Base-by-base conservation (phyloP, 2,888 invertebrate species). In the Dyspetes luteomarginatus region DNA sequence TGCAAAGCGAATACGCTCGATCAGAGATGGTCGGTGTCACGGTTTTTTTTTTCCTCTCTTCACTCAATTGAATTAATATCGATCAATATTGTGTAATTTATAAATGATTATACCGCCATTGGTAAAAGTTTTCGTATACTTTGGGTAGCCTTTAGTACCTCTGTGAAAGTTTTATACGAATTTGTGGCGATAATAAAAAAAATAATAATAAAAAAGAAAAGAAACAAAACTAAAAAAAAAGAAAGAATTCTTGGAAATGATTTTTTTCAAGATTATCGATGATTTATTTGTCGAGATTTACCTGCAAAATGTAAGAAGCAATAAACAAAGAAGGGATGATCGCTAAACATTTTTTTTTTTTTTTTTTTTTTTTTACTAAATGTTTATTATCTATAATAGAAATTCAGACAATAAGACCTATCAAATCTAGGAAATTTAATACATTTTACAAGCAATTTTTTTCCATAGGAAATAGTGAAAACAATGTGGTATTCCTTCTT, bases 161-260 rank as follows among this genome's bases (percentile, higher is more conserved):
- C 85, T 85, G 82, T 88, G 82, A 86, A 87, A 79, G 69, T 88
- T 90, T 88, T 90, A 88, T 90, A 90, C 82, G 82, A 86, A 81
- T 86, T 86, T 88, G 83, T 86, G 86, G 86, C 84, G 83, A 87
- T 84, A 90, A 91, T 90, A 91, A 89, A 90, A 76, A n/a, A 41
- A 71, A 72, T 15, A 52, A 76, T 60, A 50, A 60, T 5, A 19
- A 71, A 36, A 67, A 3, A 48, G 5, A 43, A 60, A 30, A 45
- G n/a, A n/a, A 91, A 89, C 90, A 76, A n/a, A 41, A 71, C 68
- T 15, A 52, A 76, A 67, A 50, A 60, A 3, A 19, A 71, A 36
- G 58, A 3, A 48, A 4, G 28, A 60, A 30, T 36, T 56, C 45
- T 28, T 43, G 41, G n/a, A 71, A 50, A 43, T 24, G 15, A 50